phyloP scores from a whole-genome alignment of 2,797 vertebrate species.

The Halcyon leucocephala region DNA sequence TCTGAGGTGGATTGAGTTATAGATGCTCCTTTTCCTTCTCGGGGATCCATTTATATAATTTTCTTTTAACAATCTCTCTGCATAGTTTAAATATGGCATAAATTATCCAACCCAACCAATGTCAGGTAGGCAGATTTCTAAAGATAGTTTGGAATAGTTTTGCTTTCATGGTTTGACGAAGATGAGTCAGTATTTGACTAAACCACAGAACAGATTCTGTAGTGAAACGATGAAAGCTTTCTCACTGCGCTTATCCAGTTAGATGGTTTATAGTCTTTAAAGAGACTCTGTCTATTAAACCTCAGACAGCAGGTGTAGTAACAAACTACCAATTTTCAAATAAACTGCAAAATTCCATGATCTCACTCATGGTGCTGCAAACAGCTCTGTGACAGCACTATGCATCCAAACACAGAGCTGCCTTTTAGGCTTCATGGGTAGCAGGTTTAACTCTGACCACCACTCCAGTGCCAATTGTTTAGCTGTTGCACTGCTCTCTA shows the following conservation, averaged over 20 bases:
- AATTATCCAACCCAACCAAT: neutral
- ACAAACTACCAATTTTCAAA: slow-evolving; percentile 75
- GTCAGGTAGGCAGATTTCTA: neutral
- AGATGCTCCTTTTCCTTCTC: neutral
- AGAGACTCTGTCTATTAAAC: slow-evolving; percentile 70
- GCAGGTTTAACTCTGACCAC: slow-evolving; percentile 56
- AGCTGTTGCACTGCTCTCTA: neutral
- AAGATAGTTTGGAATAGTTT: slow-evolving; percentile 4
- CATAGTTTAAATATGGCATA: neutral
- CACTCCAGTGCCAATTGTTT: neutral
- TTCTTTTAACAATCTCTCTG: neutral
- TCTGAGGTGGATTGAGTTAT: neutral
- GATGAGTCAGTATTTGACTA: slow-evolving; percentile 54
- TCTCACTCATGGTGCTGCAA: slow-evolving; percentile 77
- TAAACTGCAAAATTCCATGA: slow-evolving; percentile 82
- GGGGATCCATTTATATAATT: neutral
- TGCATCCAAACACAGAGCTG: slow-evolving; percentile 71
- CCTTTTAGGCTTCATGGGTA: slow-evolving; percentile 43
- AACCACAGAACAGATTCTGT: slow-evolving; percentile 1
- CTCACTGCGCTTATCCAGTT: slow-evolving; percentile 44
- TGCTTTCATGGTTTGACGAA: slow-evolving; percentile 25
- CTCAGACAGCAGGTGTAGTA: slow-evolving; percentile 77
- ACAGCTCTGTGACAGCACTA: slow-evolving; percentile 71
- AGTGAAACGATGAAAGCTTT: slow-evolving; percentile 41
- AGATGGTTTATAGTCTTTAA: slow-evolving; percentile 70